Evolutionary conservation across 2,113 vertebrate species (phyloP).

Genomic region (Meriones unguiculatus): DNA sequence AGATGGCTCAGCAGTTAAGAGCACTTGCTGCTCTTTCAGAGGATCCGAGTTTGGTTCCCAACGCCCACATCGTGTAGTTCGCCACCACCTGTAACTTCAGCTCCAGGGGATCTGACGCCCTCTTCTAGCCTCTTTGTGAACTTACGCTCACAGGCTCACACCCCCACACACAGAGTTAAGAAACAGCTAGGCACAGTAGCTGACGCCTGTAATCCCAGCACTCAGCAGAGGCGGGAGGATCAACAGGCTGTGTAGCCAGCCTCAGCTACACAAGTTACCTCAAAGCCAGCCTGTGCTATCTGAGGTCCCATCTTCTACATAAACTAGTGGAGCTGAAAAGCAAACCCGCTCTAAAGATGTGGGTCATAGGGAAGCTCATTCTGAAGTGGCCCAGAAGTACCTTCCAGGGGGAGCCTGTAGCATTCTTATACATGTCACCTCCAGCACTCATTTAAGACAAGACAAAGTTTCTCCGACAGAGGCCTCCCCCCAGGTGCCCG

Average conservation of each 20-base stretch:
- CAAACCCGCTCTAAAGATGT: background rate
- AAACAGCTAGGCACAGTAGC: no score
- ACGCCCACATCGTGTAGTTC: background rate
- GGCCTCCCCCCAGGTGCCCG: background rate
- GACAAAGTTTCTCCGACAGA: background rate
- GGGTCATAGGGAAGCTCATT: background rate
- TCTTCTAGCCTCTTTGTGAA: background rate
- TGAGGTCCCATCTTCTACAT: background rate
- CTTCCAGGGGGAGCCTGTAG: accelerated
- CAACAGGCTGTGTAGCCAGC: no score
- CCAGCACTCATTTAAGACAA: accelerated
- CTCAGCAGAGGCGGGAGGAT: no score
- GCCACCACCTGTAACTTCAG: background rate
- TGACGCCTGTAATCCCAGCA: no score
- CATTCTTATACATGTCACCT: background rate
- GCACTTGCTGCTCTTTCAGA: background rate
- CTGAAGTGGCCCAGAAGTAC: background rate
- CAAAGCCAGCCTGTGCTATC: background rate
- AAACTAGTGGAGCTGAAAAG: background rate
- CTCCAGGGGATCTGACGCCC: background rate
- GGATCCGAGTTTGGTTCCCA: background rate
- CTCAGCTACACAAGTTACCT: no score
- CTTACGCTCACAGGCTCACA: no score
- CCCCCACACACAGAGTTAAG: background rate
- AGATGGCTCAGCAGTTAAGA: background rate